phyloP scores from a whole-genome alignment of 2,113 vertebrate species.

The cattle (Bos taurus) region DNA sequence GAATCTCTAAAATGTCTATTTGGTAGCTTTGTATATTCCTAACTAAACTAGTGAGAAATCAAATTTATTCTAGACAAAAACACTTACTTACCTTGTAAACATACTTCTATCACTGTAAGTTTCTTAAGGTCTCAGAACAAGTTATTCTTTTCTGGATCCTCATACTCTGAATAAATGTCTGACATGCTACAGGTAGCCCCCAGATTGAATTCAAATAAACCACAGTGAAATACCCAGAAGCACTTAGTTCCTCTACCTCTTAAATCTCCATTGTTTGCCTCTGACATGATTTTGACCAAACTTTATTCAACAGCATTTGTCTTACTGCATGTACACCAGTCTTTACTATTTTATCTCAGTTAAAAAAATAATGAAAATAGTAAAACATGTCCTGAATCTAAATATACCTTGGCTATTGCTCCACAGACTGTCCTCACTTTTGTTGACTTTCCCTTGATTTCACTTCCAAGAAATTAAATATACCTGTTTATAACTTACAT shows the following conservation, averaged over 20 bases:
- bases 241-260: not conserved
- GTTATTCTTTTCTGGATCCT: not conserved
- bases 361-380: not conserved
- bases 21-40: not conserved
- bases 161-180: not conserved
- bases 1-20: not conserved
- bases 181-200: rapidly evolving
- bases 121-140: not conserved
- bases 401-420: not conserved
- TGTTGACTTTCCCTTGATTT: not conserved
- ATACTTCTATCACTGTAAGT: not conserved
- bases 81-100: not conserved
- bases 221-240: not conserved
- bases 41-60: not conserved
- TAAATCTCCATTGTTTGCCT: not conserved
- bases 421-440: not conserved
- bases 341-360: not conserved
- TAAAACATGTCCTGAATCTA: not conserved
- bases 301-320: not conserved
- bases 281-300: not conserved
- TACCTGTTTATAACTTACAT: not conserved
- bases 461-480: not conserved
- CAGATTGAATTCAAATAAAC: not conserved
- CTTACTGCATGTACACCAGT: not conserved
- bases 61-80: not conserved